A percentile compares a stretch with the other conserved stretches of the same genome.
Conservation (phyloP, 2,797 vertebrate species). For the Ctenopoma multispine region DNA sequence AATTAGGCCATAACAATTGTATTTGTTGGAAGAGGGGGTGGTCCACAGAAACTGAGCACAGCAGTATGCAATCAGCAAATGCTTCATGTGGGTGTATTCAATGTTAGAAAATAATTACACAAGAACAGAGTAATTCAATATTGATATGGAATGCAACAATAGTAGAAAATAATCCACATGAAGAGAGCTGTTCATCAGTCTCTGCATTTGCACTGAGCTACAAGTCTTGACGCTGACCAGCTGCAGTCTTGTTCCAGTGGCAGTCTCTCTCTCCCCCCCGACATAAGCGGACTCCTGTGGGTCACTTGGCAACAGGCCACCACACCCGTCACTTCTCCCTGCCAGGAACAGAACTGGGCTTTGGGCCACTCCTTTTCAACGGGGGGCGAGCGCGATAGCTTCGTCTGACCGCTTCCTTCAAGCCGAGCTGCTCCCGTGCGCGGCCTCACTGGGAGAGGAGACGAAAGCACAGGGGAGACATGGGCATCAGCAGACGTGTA, state of each 20-base stretch:
- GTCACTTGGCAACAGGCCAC: constrained; percentile 45
- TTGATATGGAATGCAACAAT: constrained; percentile 24
- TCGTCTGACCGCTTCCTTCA: constrained; percentile 56
- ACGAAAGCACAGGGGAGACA: constrained; percentile 33
- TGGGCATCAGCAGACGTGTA: constrained; percentile 6
- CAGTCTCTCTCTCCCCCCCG: constrained; percentile 11
- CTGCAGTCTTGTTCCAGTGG: constrained; percentile 57
- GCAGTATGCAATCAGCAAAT: constrained; percentile 27
- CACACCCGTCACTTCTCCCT: not conserved
- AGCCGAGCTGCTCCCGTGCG: constrained; percentile 48
- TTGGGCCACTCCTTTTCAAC: constrained; percentile 25
- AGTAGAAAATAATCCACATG: constrained; percentile 16
- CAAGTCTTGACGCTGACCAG: constrained; percentile 51
- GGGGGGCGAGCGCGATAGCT: constrained; percentile 14
- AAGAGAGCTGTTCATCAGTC: constrained; percentile 13
- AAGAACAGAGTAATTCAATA: constrained; percentile 29
- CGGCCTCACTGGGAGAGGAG: constrained; percentile 54
- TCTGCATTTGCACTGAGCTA: constrained; percentile 24
- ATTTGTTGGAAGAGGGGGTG: constrained; percentile 50
- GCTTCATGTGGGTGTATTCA: constrained; percentile 39
- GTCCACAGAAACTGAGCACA: constrained; percentile 29
- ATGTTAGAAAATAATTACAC: constrained; percentile 48
- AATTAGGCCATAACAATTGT: constrained; percentile 64
- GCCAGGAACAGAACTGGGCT: constrained; percentile 38
- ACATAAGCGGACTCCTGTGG: constrained; percentile 45